A percentile compares a stretch with the other conserved stretches of the same genome.
Conservation (phyloP, 2,113 vertebrate genomes). For the Sigmodon hispidus region DNA sequence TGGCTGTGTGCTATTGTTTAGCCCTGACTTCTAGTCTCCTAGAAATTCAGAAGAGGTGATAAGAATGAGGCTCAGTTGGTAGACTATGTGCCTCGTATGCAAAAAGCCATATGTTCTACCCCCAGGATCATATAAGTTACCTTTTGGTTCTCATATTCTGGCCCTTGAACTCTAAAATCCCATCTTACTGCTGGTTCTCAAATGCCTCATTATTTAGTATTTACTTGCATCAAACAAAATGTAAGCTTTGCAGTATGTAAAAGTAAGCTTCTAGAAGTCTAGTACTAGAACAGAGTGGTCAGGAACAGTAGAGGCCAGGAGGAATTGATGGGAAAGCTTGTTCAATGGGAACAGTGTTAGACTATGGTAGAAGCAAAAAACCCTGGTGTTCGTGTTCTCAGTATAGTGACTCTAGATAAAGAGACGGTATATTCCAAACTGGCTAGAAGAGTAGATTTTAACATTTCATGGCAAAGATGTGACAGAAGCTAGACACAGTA, state of each 20-base stretch:
- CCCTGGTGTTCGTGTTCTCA: not conserved
- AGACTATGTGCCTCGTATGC: not conserved
- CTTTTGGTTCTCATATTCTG: constrained; percentile 15
- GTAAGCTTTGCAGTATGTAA: not conserved
- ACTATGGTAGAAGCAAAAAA: not conserved
- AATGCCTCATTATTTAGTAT: not conserved
- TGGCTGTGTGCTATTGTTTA: not conserved
- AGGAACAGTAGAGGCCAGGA: not conserved
- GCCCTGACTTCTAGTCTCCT: not conserved
- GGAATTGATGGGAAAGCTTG: not conserved
- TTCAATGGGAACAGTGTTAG: not conserved
- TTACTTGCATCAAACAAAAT: constrained; percentile 15
- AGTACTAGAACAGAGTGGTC: not conserved
- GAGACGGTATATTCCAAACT: not conserved
- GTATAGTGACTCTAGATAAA: not conserved
- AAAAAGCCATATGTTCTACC: not conserved
- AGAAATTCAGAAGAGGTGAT: not conserved
- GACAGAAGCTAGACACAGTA: not conserved
- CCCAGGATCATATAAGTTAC: not conserved
- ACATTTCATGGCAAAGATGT: not conserved
- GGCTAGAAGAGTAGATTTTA: not conserved
- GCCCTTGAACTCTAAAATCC: not conserved
- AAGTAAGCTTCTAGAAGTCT: not conserved
- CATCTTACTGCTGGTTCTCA: constrained; percentile 15
- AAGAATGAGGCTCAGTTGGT: not conserved